Conservation (phyloP, 1,140 invertebrate species). For the Chironomus tepperi region DNA sequence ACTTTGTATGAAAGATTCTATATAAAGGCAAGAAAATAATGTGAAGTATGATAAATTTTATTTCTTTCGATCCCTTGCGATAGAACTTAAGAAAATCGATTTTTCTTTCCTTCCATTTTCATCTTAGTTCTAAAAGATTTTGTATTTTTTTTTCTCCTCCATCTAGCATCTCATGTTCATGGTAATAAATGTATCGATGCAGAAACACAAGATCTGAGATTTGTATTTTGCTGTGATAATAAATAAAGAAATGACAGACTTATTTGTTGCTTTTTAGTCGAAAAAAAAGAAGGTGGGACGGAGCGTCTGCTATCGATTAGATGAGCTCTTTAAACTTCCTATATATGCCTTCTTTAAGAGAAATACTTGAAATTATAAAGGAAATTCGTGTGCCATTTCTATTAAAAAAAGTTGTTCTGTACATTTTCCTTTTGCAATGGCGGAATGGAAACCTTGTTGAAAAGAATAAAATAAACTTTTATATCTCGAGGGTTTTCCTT, state of each 20-base stretch:
- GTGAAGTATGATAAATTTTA: slow-evolving; percentile 9
- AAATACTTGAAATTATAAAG: too few relatives aligned
- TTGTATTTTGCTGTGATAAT: slow-evolving; percentile 18
- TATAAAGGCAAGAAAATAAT: not conserved
- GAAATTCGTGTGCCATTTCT: too few relatives aligned
- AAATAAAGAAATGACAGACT: slow-evolving; percentile 17
- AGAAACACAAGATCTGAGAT: slow-evolving; percentile 17
- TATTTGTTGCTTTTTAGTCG: slow-evolving; percentile 4
- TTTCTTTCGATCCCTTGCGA: not conserved
- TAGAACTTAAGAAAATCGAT: slow-evolving; percentile 8
- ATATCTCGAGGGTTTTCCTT: not conserved
- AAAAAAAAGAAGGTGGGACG: not conserved
- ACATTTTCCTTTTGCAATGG: not conserved
- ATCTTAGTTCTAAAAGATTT: not conserved
- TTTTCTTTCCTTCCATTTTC: not conserved
- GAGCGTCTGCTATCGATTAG: not conserved
- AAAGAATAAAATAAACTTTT: slow-evolving; percentile 9
- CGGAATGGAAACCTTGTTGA: not conserved
- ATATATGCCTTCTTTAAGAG: not conserved
- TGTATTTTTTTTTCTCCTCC: not conserved
- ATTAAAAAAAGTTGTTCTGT: too few relatives aligned
- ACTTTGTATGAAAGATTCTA: not conserved
- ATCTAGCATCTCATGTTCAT: not conserved
- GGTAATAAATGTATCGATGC: slow-evolving; percentile 2
- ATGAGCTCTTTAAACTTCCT: not conserved